Evolutionary conservation across 30 jellyfish, hydroid and myxozoan genomes (phyloP), one percentile per base, ranked within the genome.

Genomic region (Sanderia malayensis): DNA sequence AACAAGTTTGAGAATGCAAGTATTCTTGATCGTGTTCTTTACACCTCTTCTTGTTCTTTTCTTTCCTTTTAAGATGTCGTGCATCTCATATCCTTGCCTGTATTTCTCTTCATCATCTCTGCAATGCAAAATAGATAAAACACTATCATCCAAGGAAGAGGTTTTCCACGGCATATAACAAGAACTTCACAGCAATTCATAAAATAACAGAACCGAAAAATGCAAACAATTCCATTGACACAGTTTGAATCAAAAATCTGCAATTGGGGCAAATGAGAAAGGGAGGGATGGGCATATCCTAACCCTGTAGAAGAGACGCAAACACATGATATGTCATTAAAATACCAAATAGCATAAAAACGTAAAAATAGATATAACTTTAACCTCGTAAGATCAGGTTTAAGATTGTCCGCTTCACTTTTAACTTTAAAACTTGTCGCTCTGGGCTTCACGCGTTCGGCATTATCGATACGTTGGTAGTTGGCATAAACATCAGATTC

Each of bases 1-100:
- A 61, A 89, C 97, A 31, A 89, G 89, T 46, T 89, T 89, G 66
- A 89, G 73, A 18, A 69, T 71, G 71, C 97, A 89, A 8, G 97
- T 89, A 32, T 89, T 89, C 67, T 82, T 83, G 64, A 28, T 64
- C 2, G 79, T 66, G 67, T 89, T 89, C 61, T 70, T 82, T 17
- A 82, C 82, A 46, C 97, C 97, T 69, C 97, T 69, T 2, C 95
- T 67, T 66, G 67, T 30, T 52, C 97, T 63, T 4, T 82, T 64
- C 61, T 76, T 74, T 27, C 46, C 94, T 10, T 61, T 57, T 28
- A 25, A 65, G 24, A 19, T 23, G 24, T 32, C 94, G 58, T 86
- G 74, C 22, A 77, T 44, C 10, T 45, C 19, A 37, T 78, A 78
- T 21, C 89, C 89, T 47, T 82, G 81, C 19, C 76, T 65, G 66